Base-by-base conservation (phyloP, 2,888 invertebrate species). In the Nemapogon koenigi region DNA sequence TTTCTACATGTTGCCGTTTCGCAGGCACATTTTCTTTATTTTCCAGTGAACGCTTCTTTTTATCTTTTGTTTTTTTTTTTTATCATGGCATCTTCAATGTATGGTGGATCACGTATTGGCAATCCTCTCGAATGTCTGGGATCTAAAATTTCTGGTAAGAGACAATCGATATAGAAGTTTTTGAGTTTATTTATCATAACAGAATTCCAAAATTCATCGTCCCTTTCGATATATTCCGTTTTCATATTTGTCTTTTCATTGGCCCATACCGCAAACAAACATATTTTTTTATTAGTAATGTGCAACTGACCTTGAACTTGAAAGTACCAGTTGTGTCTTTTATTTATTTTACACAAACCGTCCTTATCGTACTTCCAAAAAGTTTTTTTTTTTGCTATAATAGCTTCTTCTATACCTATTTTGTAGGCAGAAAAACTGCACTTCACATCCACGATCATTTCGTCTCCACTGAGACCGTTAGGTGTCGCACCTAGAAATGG, bases 401-500 rank as follows among this genome's bases (percentile, higher is more conserved):
- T 3, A 41, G 25, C 1, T 14, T 27, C n/a, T 11, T 27, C 28
- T 27, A 27, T 27, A 6, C 28, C 39, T 17, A 29, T 38, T 33
- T 38, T 41, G 8, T 30, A 31, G 4, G 46, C 38, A 7, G 38
- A 38, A 44, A 41, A 3, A 42, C 6, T 6, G 10, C 22, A 22
- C 22, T 22, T 22, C 6, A 22, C 10, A 7, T 22, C 22, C 6
- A 22, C 10, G 6, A 22, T 22, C 22, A 22, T 22, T 7, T 22
- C 22, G 6, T 22, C 22, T n/a, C n/a, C n/a, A 3, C 16, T 28
- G 11, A 27, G 4, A 14, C 46, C 48, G 26, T 46, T 43, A 3
- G 48, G 45, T 3, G 41, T 37, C 10, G 46, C 43, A 4, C 38
- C 44, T 6, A 48, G n/a, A 33, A 39, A 48, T 1, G 37, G 37